phyloP scores from a whole-genome alignment of 2,888 invertebrate genomes.

The Euplexia lucipara region DNA sequence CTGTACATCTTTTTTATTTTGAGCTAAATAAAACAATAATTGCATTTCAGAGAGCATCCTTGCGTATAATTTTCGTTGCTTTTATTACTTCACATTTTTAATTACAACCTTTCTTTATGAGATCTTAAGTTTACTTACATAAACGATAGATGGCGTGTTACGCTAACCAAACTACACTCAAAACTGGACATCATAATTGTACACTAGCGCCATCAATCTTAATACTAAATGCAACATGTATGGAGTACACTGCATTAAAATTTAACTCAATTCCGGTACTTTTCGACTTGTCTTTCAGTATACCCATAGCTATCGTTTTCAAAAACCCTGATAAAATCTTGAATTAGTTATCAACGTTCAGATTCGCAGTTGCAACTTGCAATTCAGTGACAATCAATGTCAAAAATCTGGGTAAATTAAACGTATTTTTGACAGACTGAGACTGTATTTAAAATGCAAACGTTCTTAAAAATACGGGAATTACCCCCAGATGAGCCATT shows the following conservation, averaged over 20 bases:
- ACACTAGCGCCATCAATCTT: constrained; percentile 22
- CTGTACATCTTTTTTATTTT: neutral
- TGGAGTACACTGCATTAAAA: neutral
- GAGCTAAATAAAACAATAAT: constrained; percentile 9
- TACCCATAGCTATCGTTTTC: too few relatives aligned
- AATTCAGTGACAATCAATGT: too few relatives aligned
- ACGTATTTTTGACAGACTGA: too few relatives aligned
- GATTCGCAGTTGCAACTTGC: too few relatives aligned
- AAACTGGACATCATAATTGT: constrained; percentile 9
- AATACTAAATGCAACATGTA: constrained; percentile 16
- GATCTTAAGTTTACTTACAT: constrained; percentile 36
- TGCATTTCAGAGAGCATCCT: constrained; percentile 46
- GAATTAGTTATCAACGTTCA: too few relatives aligned
- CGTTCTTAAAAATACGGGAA: too few relatives aligned
- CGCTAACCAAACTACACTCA: constrained; percentile 15
- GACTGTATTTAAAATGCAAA: too few relatives aligned
- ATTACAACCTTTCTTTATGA: constrained; percentile 28
- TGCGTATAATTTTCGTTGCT: constrained; percentile 18
- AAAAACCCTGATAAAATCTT: too few relatives aligned
- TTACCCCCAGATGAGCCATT: neutral
- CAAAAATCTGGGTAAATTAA: too few relatives aligned
- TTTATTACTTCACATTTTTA: neutral
- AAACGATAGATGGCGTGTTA: constrained; percentile 27
- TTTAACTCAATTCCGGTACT: constrained; percentile 7
- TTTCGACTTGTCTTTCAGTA: neutral